phyloP scores from a whole-genome alignment of 2,797 vertebrate species.

The Cyclopterus lumpus region DNA sequence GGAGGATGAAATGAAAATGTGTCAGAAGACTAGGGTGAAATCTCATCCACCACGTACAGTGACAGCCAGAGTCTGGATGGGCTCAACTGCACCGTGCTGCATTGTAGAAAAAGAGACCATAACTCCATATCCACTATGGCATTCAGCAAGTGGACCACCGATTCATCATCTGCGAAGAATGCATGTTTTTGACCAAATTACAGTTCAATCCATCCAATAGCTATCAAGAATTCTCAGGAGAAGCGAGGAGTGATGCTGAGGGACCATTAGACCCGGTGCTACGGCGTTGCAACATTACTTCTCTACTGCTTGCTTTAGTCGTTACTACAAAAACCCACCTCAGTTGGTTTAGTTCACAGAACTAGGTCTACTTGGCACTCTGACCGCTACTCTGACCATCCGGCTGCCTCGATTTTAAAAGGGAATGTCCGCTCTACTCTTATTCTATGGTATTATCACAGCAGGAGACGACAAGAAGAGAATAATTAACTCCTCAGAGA shows the following conservation, averaged over 20 bases:
- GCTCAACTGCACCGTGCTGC: background rate
- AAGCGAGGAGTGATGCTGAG: too few relatives aligned
- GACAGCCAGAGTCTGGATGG: slow-evolving; percentile 2
- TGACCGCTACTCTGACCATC: background rate
- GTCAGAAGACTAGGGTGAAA: slow-evolving; percentile 20
- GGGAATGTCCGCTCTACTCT: background rate
- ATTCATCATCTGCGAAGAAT: background rate
- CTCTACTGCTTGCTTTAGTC: too few relatives aligned
- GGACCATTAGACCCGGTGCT: too few relatives aligned
- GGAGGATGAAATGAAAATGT: slow-evolving; percentile 26
- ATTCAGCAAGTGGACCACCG: background rate
- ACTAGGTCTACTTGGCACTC: background rate
- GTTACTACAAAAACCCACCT: too few relatives aligned
- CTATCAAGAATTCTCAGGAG: background rate
- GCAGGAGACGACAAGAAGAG: slow-evolving; percentile 34
- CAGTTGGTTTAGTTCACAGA: background rate
- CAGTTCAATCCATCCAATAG: background rate
- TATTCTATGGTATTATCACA: slow-evolving; percentile 29
- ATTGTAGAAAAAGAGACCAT: background rate
- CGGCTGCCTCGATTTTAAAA: background rate
- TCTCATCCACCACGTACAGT: slow-evolving; percentile 21
- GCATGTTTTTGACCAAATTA: background rate
- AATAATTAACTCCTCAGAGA: slow-evolving; percentile 22
- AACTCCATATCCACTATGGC: background rate
- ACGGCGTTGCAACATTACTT: too few relatives aligned